Base-by-base conservation (phyloP, 2,888 invertebrate species). In the Phymatocera aterrima region DNA sequence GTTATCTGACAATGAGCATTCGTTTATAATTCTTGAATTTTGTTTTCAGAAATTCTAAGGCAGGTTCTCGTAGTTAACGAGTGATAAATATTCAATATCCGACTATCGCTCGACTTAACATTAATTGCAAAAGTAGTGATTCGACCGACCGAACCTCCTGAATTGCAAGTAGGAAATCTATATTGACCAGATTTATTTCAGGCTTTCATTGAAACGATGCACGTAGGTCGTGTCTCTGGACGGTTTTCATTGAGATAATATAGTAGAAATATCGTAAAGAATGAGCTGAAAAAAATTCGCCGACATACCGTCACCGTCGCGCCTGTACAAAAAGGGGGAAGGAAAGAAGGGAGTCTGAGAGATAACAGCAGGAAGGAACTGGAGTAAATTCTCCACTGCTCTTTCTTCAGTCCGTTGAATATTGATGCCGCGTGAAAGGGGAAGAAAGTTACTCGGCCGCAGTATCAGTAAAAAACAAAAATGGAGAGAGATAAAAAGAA, bases 351-450 rank as follows among this genome's bases (percentile, higher is more conserved):
- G 10, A 64, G 21, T 8, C 6, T 10, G 37, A 34, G 1, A 37
- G 10, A 64, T 34, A 37, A 64, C 21, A 37, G 18, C 31, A 18
- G 21, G 37, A 64, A 21, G n/a, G n/a, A n/a, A 34, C 6, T 64
- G 18, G 37, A 37, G 10, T 57, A 28, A 57, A 28, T 28, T 28
- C 28, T 57, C 57, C 57, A 15, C 15, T 57, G 28, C 57, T 57
- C 28, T 40, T 57, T 57, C 15, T 28, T 57, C 12, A 57, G 28
- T 57, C 21, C 65, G 65, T 43, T 65, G 24, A 37, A 43, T 43
- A 65, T 43, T 65, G 65, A 65, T 37, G 37, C 43, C 37, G 57
- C 57, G 21, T 5, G 57, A 57, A 57, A 24, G 57, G 15, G 28
- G 4, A 57, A 57, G 57, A 57, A 57, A 57, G 57, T 57, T 57